Evolutionary conservation across 92 coral and sea anemone species (phyloP).

Genomic region (Paramuricea clavata): DNA sequence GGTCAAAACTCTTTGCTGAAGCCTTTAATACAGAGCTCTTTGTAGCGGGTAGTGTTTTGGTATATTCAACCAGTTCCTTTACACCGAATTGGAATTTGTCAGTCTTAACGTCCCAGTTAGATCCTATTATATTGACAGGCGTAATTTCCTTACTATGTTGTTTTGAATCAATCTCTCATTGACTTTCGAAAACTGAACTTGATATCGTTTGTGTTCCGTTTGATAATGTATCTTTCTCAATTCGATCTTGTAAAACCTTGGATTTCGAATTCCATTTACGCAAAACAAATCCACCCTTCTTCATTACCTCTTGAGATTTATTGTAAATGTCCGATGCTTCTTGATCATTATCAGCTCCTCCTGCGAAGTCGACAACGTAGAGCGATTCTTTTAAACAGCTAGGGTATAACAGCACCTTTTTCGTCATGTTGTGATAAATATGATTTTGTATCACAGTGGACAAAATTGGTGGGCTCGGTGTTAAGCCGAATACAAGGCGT

Average conservation of each 20-base stretch:
- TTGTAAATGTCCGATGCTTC: slow-evolving; percentile 38
- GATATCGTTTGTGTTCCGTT: no score
- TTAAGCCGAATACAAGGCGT: slow-evolving; percentile 21
- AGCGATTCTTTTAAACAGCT: slow-evolving; percentile 7
- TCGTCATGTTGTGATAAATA: background rate
- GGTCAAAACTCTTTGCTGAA: slow-evolving; percentile 72
- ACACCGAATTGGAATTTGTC: slow-evolving; percentile 54
- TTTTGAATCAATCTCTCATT: background rate
- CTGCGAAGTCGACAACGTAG: slow-evolving; percentile 24
- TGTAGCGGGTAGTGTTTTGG: slow-evolving; percentile 33
- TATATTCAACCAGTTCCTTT: slow-evolving; percentile 35
- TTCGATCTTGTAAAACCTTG: slow-evolving; percentile 49
- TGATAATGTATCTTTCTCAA: slow-evolving; percentile 31
- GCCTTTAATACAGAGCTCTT: slow-evolving; percentile 65
- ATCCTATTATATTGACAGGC: slow-evolving; percentile 63
- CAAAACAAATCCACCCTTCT: slow-evolving; percentile 66
- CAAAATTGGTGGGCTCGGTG: slow-evolving; percentile 16
- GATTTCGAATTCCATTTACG: slow-evolving; percentile 71
- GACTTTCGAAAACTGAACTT: background rate
- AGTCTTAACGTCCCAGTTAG: slow-evolving; percentile 59
- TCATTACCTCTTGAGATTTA: slow-evolving; percentile 49
- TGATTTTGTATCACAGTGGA: slow-evolving; percentile 6
- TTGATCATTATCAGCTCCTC: slow-evolving; percentile 8
- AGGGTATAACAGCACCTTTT: background rate
- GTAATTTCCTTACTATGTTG: background rate